Evolutionary conservation across 2,888 invertebrate genomes (phyloP).

Genomic region (Euzetes globulus): DNA sequence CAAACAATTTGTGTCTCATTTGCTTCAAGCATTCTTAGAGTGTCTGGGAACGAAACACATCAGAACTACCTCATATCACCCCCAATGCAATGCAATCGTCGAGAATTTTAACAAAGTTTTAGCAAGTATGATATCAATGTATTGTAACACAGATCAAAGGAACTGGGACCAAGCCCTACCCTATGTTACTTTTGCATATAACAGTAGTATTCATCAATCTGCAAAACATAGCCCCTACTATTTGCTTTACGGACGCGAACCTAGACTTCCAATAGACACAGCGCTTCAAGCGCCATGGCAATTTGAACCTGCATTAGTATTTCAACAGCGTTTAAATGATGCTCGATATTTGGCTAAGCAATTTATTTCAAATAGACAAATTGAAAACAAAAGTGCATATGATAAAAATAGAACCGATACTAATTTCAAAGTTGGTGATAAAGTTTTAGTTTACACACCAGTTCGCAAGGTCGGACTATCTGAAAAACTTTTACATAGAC

Average conservation of each 20-base stretch:
- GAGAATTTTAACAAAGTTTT: conserved; percentile 36
- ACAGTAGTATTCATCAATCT: not conserved
- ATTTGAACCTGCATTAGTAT: too few species aligned
- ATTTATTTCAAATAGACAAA: too few species aligned
- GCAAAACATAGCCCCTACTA: not conserved
- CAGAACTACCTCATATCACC: conserved; percentile 32
- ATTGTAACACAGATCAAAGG: conserved; percentile 31
- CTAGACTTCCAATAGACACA: too few species aligned
- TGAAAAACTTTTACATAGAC: too few species aligned
- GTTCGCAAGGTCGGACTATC: too few species aligned
- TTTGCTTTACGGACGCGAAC: not conserved
- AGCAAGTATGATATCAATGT: conserved; percentile 24
- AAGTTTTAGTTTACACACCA: too few species aligned
- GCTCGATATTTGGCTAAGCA: too few species aligned
- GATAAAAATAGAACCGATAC: too few species aligned
- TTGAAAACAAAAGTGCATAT: too few species aligned
- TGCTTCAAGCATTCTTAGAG: not conserved
- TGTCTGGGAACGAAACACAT: not conserved
- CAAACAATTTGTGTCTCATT: not conserved
- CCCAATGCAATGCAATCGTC: conserved; percentile 30
- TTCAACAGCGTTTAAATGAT: too few species aligned
- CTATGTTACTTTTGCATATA: not conserved
- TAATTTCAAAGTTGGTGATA: too few species aligned
- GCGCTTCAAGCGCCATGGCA: too few species aligned
- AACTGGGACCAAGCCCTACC: conserved; percentile 26